Evolutionary conservation across 2,888 invertebrate genomes (phyloP), one percentile per base, ranked within the genome.

Genomic region (Hipparchia sbordonii): DNA sequence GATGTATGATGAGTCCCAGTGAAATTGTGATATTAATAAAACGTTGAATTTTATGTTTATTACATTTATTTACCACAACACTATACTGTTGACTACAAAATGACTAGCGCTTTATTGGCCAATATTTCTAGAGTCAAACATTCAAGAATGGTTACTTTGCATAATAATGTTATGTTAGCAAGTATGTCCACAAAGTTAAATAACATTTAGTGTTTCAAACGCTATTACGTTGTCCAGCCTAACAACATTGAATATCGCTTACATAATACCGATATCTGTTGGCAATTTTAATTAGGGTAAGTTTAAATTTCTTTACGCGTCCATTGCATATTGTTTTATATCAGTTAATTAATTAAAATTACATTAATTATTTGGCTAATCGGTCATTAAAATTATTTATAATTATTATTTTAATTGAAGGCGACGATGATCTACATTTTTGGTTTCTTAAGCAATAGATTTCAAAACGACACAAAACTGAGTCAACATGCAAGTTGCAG

Each of bases 21-120:
- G 86, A 89, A 92, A 90, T 89, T 93, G 93, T 93, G 93, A 93
- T 93, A 93, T 92, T 90, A 93, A 89, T 90, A 91, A 90, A 90
- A 87, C 86, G 89, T 91, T 90, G 88, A 78, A 81, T 81, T 79
- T 87, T 88, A 87, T 82, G 77, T 79, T 73, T 56, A 65, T 5
- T 23, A 79, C 79, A 74, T 75, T 76, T 76, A 79, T 74, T 79
- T 67, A 45, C 72, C 52, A 72, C 33, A 74, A 57, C 13, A 39
- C 77, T 78, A 67, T 23, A 56, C 13, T 5, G 51, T 56, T 10
- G 5, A 13, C 12, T 56, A 56, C 13, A 23, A 48, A 67, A 48
- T 57, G 48, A 59, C 23, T 60, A 60, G 33, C n/a, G 33, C 56
- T 56, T 57, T 59, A 67, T 52, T 63, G 51, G 60, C 56, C 46